These are phyloP conservation scores for Leucania comma DNA, from an alignment of 2,888 invertebrate species.

Conservation along the genomic window DNA sequence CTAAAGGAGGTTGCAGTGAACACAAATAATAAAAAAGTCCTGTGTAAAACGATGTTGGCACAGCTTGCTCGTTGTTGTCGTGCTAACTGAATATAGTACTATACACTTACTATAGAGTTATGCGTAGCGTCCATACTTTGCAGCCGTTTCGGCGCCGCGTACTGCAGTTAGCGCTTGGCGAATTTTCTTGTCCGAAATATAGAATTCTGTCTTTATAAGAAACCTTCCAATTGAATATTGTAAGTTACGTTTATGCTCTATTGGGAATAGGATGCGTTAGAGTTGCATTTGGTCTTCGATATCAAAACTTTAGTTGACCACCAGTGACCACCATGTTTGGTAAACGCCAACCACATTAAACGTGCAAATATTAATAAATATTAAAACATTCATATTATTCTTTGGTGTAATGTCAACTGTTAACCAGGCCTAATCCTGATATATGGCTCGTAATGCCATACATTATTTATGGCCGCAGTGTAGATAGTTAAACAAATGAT, in stretches of 20 bases:
- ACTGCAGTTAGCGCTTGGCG: constrained; percentile 25
- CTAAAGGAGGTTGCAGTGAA: background rate
- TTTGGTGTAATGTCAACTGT: constrained; percentile 15
- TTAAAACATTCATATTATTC: constrained; percentile 6
- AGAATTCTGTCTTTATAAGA: background rate
- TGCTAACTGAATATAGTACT: constrained; percentile 49
- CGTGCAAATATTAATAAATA: constrained; percentile 1
- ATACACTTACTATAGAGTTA: constrained; percentile 49
- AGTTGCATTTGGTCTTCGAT: background rate
- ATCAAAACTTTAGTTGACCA: background rate
- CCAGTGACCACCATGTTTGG: background rate
- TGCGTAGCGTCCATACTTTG: constrained; percentile 37
- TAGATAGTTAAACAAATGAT: constrained; percentile 46
- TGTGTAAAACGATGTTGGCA: constrained; percentile 64
- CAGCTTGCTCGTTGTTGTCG: constrained; percentile 61
- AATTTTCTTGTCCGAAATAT: constrained; percentile 1
- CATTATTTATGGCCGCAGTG: constrained; percentile 23
- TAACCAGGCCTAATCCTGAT: background rate
- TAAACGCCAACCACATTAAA: background rate
- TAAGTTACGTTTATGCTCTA: background rate
- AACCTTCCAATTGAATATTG: background rate
- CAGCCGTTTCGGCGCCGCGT: constrained; percentile 48
- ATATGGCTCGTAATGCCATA: constrained; percentile 18
- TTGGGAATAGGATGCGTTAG: background rate
- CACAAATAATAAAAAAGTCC: constrained; percentile 25